A percentile compares a stretch with the other conserved stretches of the same genome.
Conservation (phyloP, 2,797 vertebrate genomes). For the Chiroxiphia lanceolata region DNA sequence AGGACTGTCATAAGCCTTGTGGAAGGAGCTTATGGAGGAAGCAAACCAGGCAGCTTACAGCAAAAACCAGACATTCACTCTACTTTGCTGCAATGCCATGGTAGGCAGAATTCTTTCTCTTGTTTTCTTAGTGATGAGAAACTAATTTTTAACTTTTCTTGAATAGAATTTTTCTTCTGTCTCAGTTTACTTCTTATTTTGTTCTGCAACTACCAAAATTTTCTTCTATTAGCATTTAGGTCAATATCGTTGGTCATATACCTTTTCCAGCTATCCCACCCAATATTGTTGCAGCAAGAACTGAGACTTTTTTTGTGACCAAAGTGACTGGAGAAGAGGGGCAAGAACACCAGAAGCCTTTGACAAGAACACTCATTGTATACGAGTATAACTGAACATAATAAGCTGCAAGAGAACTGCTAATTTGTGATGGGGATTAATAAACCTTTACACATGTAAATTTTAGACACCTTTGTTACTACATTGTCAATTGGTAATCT, state of each 20-base stretch:
- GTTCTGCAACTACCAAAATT: not conserved
- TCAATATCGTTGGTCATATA: not conserved
- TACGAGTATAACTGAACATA: not conserved
- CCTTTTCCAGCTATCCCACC: not conserved
- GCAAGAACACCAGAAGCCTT: not conserved
- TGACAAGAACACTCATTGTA: not conserved
- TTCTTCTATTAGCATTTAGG: not conserved
- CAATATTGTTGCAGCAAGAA: not conserved
- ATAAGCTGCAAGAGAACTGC: not conserved
- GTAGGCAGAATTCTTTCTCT: not conserved
- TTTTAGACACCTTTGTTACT: not conserved
- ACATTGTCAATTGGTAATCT: not conserved
- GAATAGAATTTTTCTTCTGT: not conserved
- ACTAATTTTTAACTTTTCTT: not conserved
- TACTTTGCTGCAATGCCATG: not conserved
- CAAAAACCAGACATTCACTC: not conserved
- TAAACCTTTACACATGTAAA: not conserved
- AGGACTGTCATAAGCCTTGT: not conserved
- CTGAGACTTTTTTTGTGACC: not conserved
- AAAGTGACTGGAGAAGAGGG: not conserved
- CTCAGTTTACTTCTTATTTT: not conserved
- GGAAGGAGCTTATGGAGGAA: not conserved
- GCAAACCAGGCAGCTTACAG: not conserved
- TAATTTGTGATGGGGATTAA: not conserved
- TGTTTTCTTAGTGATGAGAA: not conserved